phyloP scores from a whole-genome alignment of 2,888 invertebrate species.

The Folsomia candida region DNA sequence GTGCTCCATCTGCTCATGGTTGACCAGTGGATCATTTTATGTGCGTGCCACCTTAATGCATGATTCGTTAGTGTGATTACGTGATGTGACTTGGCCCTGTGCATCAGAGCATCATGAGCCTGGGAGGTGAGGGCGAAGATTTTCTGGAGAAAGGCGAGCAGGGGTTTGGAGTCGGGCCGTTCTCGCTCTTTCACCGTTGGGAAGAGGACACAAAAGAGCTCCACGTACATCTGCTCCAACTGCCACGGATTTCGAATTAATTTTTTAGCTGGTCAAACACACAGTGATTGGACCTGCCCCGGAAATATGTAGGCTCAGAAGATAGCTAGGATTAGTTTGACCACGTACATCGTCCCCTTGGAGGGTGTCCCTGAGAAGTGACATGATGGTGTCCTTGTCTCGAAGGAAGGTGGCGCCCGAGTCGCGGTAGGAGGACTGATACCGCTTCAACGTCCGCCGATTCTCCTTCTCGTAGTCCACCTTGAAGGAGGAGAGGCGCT shows the following conservation, averaged over 20 bases:
- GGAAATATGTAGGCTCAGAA: background rate
- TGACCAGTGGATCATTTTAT: no score
- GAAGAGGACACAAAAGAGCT: conserved; percentile 30
- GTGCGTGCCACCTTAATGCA: no score
- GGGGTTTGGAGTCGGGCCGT: conserved; percentile 23
- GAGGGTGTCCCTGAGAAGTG: conserved; percentile 16
- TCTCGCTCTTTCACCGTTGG: conserved; percentile 25
- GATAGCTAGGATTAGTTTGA: no score
- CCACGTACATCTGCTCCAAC: conserved; percentile 31
- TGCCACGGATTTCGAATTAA: no score
- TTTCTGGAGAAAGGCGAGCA: conserved; percentile 24
- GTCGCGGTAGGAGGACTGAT: conserved; percentile 12
- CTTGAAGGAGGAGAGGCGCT: conserved; percentile 34
- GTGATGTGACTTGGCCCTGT: conserved; percentile 25
- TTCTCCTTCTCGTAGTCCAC: conserved; percentile 31
- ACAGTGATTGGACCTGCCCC: background rate
- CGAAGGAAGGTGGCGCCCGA: conserved; percentile 5
- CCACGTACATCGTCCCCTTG: conserved; percentile 5
- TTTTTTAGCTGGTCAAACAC: background rate
- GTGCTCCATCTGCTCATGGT: conserved; percentile 29
- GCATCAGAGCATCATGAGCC: conserved; percentile 21
- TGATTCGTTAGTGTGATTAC: no score
- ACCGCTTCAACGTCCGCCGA: conserved; percentile 25
- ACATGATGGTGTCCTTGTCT: conserved; percentile 20
- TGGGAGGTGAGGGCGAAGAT: conserved; percentile 24